phyloP scores from a whole-genome alignment of 2,797 vertebrate genomes.

The Coregonus ussuriensis region DNA sequence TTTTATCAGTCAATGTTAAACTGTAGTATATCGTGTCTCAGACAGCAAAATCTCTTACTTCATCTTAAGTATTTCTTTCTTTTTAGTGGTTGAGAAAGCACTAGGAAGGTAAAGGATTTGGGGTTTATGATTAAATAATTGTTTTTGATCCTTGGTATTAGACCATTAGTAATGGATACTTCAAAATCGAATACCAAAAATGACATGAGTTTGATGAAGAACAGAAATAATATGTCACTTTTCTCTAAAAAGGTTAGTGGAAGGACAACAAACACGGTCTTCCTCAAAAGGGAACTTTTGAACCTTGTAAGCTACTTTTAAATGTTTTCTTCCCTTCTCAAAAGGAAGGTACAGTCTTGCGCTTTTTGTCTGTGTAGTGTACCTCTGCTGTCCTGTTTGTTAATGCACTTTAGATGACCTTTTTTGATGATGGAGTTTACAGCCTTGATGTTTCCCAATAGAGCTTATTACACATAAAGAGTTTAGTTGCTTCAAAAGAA shows the following conservation, averaged over 20 bases:
- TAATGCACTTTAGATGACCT: slow-evolving; percentile 46
- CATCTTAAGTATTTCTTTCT: neutral
- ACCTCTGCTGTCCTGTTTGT: neutral
- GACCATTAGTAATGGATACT: slow-evolving; percentile 29
- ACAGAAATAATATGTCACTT: too few relatives aligned
- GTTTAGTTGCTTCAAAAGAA: neutral
- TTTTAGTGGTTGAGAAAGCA: slow-evolving; percentile 30
- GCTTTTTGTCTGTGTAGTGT: neutral
- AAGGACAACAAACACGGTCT: neutral
- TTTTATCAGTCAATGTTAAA: too few relatives aligned
- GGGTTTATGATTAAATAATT: slow-evolving; percentile 34
- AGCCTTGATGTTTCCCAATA: slow-evolving; percentile 3
- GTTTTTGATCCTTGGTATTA: neutral
- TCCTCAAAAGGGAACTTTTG: slow-evolving; percentile 2
- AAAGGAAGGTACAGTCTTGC: neutral
- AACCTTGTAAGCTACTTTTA: neutral
- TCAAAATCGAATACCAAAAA: slow-evolving; percentile 36
- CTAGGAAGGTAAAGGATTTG: slow-evolving; percentile 40
- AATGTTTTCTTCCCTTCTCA: neutral
- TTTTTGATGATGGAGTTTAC: neutral
- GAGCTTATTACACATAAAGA: neutral
- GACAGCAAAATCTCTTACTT: neutral
- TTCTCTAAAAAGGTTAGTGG: neutral
- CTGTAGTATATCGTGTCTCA: too few relatives aligned
- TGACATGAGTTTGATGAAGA: slow-evolving; percentile 17